phyloP scores from a whole-genome alignment of 2,113 vertebrate species.

The Athene noctua region DNA sequence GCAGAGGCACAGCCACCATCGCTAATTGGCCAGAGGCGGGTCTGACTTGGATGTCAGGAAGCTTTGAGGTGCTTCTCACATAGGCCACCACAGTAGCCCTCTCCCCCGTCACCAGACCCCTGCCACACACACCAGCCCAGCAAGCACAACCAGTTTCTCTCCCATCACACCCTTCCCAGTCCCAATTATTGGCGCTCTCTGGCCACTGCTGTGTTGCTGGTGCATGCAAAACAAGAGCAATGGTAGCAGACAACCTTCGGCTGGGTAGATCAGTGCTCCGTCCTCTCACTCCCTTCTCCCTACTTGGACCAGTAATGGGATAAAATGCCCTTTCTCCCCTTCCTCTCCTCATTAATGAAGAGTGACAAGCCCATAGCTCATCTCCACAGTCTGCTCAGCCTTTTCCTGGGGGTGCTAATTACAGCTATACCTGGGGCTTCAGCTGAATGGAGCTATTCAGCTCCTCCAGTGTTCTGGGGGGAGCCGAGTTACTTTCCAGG shows the following conservation, averaged over 20 bases:
- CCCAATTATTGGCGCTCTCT: not conserved
- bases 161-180: not conserved
- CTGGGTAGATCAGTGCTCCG: not conserved
- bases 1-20: too few species aligned
- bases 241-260: not conserved
- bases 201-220: not conserved
- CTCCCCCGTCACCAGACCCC: too few species aligned
- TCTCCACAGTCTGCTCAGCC: not conserved
- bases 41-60: too few species aligned
- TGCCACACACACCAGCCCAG: too few species aligned
- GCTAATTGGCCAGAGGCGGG: too few species aligned
- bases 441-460: not conserved
- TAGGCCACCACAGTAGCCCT: too few species aligned
- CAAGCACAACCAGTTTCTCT: not conserved
- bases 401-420: not conserved
- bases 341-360: not conserved
- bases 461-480: not conserved
- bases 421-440: not conserved
- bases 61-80: too few species aligned
- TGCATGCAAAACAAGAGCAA: not conserved
- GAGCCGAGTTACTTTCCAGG: not conserved
- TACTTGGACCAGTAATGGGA: not conserved
- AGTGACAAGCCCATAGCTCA: not conserved
- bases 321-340: not conserved
- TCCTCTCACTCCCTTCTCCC: too few species aligned